These are phyloP conservation scores for Epsilonema sp. DNA, from an alignment of 2,888 invertebrate genomes.

Conservation along the genomic window DNA sequence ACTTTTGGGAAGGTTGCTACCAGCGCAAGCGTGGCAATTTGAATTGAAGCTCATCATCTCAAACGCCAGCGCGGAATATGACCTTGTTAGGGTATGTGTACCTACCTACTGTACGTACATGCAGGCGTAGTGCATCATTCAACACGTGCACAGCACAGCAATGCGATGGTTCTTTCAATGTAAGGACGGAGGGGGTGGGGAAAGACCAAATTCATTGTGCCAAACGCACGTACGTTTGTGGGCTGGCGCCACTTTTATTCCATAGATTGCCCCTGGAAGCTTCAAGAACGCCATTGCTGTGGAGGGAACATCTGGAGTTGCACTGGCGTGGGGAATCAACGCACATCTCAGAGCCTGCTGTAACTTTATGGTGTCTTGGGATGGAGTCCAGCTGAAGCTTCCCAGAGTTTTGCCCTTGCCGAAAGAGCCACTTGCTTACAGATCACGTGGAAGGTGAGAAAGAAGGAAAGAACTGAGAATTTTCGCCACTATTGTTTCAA, in stretches of 20 bases:
- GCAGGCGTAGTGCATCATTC: no score
- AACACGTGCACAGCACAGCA: no score
- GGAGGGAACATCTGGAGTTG: neutral
- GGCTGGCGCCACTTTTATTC: neutral
- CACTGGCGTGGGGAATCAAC: constrained; percentile 44
- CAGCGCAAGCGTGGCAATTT: neutral
- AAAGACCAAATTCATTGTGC: no score
- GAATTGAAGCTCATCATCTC: neutral
- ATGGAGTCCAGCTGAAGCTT: constrained; percentile 41
- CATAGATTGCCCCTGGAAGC: neutral
- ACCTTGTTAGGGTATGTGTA: neutral
- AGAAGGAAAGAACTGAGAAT: neutral
- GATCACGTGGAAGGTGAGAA: neutral
- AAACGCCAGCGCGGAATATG: neutral
- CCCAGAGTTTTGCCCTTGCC: constrained; percentile 21
- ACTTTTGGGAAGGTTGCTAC: neutral
- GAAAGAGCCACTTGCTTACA: neutral
- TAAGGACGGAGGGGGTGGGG: no score
- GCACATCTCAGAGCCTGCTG: constrained; percentile 64
- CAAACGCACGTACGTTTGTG: neutral
- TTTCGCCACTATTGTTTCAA: no score
- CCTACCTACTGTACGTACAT: no score
- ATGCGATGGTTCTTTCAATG: no score
- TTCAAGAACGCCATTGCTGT: neutral
- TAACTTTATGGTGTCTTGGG: constrained; percentile 66